Evolutionary conservation across 2,113 vertebrate species (phyloP), one percentile per base, ranked within the genome.

Genomic region (Micromys minutus): DNA sequence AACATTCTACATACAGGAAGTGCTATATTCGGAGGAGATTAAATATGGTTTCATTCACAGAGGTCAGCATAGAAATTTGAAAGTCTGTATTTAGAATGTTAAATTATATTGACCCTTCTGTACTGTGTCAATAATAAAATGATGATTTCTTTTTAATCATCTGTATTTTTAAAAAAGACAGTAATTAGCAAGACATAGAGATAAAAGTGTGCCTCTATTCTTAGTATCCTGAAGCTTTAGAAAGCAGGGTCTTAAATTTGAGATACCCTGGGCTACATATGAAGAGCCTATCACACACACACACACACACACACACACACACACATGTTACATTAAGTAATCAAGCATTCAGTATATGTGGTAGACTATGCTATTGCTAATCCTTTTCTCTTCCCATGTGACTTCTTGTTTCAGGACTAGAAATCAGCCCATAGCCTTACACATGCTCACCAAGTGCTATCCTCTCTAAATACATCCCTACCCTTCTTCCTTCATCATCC

Each of bases 101-200:
- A 63, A 65, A 57, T 86, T 86, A 65, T 77, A 91, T 59, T 80
- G 77, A 93, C 45, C 50, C 29, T 71, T 5, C 55, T 63, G 76
- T 8, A 12, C 19, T 93, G 50, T 29, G 15, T 87, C 67, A 72
- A 87, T 89, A 81, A 89, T 34, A 72, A 85, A 89, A 42, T 50
- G 89, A 16, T 80, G 36, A 67, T 87, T 87, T 39, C 63, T 93
- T 93, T 34, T 74, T 24, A 92, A 57, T 75, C 84, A 95, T 74
- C 11, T 90, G 76, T n/a, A n/a, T 24, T 85, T 50, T 61, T 75
- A 75, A 71, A 65, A 71, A 22, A 86, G 29, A 83, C 83, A 29
- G 93, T 69, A 95, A 95, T 2, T 17, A 47, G 12, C 31, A 84
- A 57, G 52, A 39, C 87, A 22, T 22, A 10, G 52, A 21, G 29